Conservation (phyloP, 2,888 invertebrate species). For the Oxyscelio sp. region DNA sequence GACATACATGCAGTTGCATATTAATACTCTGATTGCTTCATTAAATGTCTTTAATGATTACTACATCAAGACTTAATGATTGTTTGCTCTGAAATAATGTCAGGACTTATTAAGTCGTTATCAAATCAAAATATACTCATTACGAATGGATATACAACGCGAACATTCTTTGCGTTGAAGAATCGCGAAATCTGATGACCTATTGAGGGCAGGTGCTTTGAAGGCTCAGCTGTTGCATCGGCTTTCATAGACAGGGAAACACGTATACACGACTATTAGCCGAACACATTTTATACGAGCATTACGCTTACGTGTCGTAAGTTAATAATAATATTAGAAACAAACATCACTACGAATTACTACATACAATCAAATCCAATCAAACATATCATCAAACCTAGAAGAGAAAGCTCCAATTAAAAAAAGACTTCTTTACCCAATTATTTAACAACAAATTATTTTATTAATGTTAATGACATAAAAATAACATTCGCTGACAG, state of each 20-base stretch:
- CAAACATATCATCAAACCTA: not conserved
- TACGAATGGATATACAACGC: not conserved
- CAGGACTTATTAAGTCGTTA: not conserved
- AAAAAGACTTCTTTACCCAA: not conserved
- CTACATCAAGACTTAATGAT: too few species aligned
- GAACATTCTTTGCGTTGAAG: conserved; percentile 21
- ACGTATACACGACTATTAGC: conserved; percentile 29
- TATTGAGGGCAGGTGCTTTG: conserved; percentile 59
- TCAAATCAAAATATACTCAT: conserved; percentile 15
- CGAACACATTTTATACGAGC: conserved; percentile 10
- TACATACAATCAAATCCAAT: not conserved
- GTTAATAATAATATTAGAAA: not conserved
- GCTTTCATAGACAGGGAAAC: conserved; percentile 42
- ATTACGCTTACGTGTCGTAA: conserved; percentile 21
- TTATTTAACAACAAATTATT: conserved; percentile 48
- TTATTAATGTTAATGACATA: conserved; percentile 30
- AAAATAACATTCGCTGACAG: conserved; percentile 31
- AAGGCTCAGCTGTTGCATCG: conserved; percentile 66
- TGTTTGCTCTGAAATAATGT: too few species aligned
- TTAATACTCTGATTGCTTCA: too few species aligned
- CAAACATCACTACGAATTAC: not conserved
- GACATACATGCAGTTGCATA: too few species aligned
- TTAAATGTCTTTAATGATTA: too few species aligned
- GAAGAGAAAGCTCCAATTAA: not conserved
- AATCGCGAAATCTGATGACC: conserved; percentile 48